phyloP scores from a whole-genome alignment of 2,888 invertebrate species.

The Chironomus tentans region DNA sequence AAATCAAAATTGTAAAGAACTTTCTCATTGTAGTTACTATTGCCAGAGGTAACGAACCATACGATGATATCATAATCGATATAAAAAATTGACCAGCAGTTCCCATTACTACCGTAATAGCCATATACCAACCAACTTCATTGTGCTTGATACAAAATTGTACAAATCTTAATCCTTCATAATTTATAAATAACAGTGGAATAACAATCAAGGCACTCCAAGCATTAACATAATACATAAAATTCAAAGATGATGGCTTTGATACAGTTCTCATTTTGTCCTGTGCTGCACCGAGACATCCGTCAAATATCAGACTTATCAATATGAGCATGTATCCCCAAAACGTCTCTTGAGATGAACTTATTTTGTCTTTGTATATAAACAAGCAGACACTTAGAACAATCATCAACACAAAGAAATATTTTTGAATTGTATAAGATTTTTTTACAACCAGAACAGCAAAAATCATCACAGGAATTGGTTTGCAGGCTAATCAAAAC shows the following conservation, averaged over 20 bases:
- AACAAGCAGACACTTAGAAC: neutral
- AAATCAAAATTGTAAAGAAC: neutral
- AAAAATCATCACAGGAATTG: constrained; percentile 18
- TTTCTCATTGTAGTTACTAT: neutral
- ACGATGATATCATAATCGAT: constrained; percentile 54
- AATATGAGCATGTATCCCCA: neutral
- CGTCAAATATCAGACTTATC: constrained; percentile 14
- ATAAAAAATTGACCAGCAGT: constrained; percentile 74
- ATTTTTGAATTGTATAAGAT: neutral
- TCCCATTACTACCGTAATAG: constrained; percentile 55
- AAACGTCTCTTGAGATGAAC: too few relatives aligned
- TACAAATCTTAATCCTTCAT: neutral
- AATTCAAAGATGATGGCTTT: constrained; percentile 4
- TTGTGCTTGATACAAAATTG: neutral
- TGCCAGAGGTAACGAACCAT: neutral
- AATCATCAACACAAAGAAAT: constrained; percentile 7
- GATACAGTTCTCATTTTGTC: constrained; percentile 7
- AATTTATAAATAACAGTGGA: neutral
- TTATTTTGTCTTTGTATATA: neutral
- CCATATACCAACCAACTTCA: constrained; percentile 46
- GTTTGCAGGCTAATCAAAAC: neutral
- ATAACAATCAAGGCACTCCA: neutral
- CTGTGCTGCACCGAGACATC: constrained; percentile 33
- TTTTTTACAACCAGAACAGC: neutral
- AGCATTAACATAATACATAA: neutral